These are phyloP conservation scores for Eptatretus atami DNA, from an alignment of 2,797 vertebrate genomes.

Conservation along the genomic window DNA sequence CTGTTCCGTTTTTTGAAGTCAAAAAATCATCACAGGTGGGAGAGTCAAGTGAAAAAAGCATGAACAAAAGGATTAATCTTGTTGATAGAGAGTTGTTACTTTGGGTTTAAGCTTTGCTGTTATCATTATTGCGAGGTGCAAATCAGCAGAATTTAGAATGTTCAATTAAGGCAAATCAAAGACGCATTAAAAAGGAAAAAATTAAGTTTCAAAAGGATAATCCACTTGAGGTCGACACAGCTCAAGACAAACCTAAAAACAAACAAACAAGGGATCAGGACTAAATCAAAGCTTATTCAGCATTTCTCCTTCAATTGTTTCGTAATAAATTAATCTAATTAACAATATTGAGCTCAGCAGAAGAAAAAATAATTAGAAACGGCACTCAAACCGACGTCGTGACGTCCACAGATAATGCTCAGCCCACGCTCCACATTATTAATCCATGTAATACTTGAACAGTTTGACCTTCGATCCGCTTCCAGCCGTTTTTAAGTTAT, in stretches of 20 bases:
- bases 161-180: neutral
- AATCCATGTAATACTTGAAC: too few relatives aligned
- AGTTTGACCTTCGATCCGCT: too few relatives aligned
- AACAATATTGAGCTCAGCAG: too few relatives aligned
- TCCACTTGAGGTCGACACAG: constrained; percentile 80
- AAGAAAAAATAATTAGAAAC: too few relatives aligned
- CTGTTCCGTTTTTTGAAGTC: constrained; percentile 80
- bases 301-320: too few relatives aligned
- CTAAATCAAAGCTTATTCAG: too few relatives aligned
- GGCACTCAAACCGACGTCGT: too few relatives aligned
- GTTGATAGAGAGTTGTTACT: neutral
- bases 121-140: neutral
- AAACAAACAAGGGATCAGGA: constrained; percentile 7
- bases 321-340: too few relatives aligned
- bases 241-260: constrained; percentile 59
- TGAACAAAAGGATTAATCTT: neutral
- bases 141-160: neutral
- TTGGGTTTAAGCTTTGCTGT: neutral
- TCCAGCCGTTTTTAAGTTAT: too few relatives aligned
- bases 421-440: too few relatives aligned
- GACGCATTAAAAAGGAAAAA: neutral
- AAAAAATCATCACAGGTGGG: constrained; percentile 69
- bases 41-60: constrained; percentile 23
- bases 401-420: too few relatives aligned
- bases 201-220: constrained; percentile 44